Evolutionary conservation across 2,888 invertebrate genomes (phyloP), one percentile per base, ranked within the genome.

Genomic region (Leistus spinibarbis): DNA sequence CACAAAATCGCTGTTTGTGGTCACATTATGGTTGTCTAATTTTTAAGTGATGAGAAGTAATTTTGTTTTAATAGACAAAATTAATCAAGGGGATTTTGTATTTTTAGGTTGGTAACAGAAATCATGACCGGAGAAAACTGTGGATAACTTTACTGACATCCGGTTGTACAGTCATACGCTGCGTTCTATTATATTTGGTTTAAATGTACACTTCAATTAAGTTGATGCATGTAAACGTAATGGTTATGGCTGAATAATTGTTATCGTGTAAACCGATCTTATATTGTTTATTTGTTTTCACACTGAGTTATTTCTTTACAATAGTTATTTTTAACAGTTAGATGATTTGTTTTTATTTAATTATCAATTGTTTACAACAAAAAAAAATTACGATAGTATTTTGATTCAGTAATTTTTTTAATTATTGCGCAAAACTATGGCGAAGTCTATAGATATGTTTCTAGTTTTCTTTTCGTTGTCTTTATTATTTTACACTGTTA

Each of bases 321-420:
- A 27, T n/a, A 64, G 22, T 9, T 27, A 64, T 64, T 64, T 64
- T 64, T 9, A 64, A 64, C 64, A 64, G 9, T 24, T 20, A 23
- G 5, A 10, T 64, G 22, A 63, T 17, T 23, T 64, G 64, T 9
- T 63, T 63, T 22, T 23, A 9, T 22, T 13, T 7, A 24, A 24
- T 10, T 2, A n/a, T 40, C 1, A 13, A 40, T 40, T 40, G 40
- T 40, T 40, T 7, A 7, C 40, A 40, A 40, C 7, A 40, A 40
- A 40, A 40, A 40, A 40, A 2, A 13, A 40, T 40, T 0, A 13
- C 40, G 40, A 2, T 40, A n/a, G n/a, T n/a, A 40, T 40, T 40
- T 40, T 40, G 40, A 40, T 10, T 40, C 24, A 13, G 22, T 7
- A 16, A 7, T 22, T 23, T 22, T n/a, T 63, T 63, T 9, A 20